Evolutionary conservation across 1,140 invertebrate genomes (phyloP), one percentile per base, ranked within the genome.

Genomic region (Wasmannia auropunctata): DNA sequence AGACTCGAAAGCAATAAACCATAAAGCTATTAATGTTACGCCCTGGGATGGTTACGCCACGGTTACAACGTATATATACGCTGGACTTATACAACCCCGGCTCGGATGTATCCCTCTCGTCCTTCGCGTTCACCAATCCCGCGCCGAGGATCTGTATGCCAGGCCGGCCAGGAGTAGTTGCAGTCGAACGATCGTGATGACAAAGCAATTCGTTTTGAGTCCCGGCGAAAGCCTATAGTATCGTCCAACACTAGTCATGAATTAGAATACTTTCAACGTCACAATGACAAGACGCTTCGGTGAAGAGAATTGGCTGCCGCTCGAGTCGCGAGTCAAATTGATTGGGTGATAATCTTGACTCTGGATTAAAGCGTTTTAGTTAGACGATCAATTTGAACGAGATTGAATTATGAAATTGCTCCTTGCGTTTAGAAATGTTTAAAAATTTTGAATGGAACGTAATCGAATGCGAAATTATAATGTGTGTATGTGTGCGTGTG

Each of bases 21-120:
- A 91, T 92, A 92, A 93, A 93, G 92, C 91, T 94, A 93, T 94
- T 94, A 94, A 94, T 94, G 92, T 92, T 91, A 91, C 90, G 91
- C 92, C 91, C 91, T 91, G 86, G 85, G 91, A 92, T 88, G 91
- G 90, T 92, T 91, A 90, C 88, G 92, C 91, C 77, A 87, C 86
- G 85, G 88, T 89, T 90, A 88, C 91, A 92, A 91, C 88, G 88
- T 92, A 90, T 81, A 90, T 92, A 90, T 81, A 90, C 86, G 81
- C 56, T 56, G 60, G 85, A 87, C 85, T 89, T 90, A 86, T 89
- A 92, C 72, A 90, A 83, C 54, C 67, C 79, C 51, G 25, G 51
- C 54, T 74, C 67, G 37, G 11, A 58, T 25, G 49, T 81, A 72
- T 31, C 65, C 65, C 16, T 79, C 76, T 67, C n/a, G 31, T 51